Base-by-base conservation (phyloP, 2,113 vertebrate species). In the Hippolais icterina region DNA sequence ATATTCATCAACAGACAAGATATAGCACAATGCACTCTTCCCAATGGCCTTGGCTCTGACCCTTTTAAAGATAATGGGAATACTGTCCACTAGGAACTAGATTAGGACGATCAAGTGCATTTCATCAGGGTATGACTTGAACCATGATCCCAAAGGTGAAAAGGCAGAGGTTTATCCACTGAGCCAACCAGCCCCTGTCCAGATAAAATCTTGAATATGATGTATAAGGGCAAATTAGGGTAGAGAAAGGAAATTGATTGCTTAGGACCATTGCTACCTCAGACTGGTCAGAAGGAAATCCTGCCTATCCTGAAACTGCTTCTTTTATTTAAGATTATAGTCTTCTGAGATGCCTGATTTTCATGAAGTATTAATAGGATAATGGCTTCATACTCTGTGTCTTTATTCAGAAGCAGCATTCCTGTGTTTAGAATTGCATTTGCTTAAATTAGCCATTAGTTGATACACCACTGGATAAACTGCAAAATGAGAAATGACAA, bases 11-110 rank as follows among this genome's bases (percentile, higher is more conserved):
- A 90, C 83, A 89, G 96, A 87, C 53, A 97, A 97, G 96, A 95
- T 97, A 83, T 70, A 97, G 94, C 95, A 90, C 92, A 93, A 92
- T 94, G 93, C 96, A 94, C 95, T 96, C 97, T 96, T 96, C 81
- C 89, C 94, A 93, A 83, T 76, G 96, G 97, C 97, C 97, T 97
- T 97, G 93, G 93, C 96, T 95, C 77, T 97, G 97, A 97, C 97
- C 97, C 97, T 97, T 97, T 97, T 97, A 97, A 87, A 95, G 96
- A 95, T 97, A 97, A 97, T 97, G 96, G 97, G 96, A 96, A 96
- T 97, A 94, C 97, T 97, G 97, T 96, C 97, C 97, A 97, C 97
- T 97, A 96, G 93, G 95, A 97, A 97, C 95, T 95, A 97, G 97
- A 97, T 97, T 97, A 97, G 94, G 96, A 89, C 95, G 88, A 97